A percentile compares a stretch with the other conserved stretches of the same genome.
Evolutionary conservation across 2,113 vertebrate genomes (phyloP).

Genomic region (Serinus canaria): DNA sequence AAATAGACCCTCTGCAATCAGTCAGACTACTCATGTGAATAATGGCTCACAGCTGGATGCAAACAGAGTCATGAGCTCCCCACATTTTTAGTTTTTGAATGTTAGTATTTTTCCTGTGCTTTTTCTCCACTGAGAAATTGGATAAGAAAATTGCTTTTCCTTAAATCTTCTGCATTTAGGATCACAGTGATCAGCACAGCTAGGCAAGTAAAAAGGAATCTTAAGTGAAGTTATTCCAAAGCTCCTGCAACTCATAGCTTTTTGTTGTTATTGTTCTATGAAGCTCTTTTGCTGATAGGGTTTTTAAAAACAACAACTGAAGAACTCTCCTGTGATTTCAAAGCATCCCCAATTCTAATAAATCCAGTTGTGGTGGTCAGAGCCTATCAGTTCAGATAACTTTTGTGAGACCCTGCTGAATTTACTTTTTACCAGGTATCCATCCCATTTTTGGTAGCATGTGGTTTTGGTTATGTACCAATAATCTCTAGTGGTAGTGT

Average conservation of each 20-base stretch:
- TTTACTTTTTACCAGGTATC: background rate
- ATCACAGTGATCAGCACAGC: background rate
- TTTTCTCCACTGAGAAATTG: background rate
- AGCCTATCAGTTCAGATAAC: background rate
- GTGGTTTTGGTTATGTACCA: background rate
- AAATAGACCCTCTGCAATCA: conserved; percentile 41
- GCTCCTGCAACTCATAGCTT: background rate
- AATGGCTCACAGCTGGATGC: conserved; percentile 47
- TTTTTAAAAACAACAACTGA: background rate
- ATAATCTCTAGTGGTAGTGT: background rate
- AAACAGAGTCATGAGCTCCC: conserved; percentile 3
- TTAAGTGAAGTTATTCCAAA: background rate
- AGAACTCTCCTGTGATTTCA: background rate
- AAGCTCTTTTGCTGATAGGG: background rate
- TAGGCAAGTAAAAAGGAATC: background rate
- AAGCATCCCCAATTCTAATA: background rate
- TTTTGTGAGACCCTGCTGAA: background rate
- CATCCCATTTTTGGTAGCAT: background rate
- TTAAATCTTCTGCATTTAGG: background rate
- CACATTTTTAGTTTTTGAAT: background rate
- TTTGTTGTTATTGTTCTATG: background rate
- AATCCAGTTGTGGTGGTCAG: background rate
- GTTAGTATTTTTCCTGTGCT: background rate
- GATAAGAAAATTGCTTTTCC: conserved; percentile 17
- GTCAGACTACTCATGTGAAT: conserved; percentile 38